Evolutionary conservation across 1,140 invertebrate genomes (phyloP).

Genomic region (Chionoecetes opilio): DNA sequence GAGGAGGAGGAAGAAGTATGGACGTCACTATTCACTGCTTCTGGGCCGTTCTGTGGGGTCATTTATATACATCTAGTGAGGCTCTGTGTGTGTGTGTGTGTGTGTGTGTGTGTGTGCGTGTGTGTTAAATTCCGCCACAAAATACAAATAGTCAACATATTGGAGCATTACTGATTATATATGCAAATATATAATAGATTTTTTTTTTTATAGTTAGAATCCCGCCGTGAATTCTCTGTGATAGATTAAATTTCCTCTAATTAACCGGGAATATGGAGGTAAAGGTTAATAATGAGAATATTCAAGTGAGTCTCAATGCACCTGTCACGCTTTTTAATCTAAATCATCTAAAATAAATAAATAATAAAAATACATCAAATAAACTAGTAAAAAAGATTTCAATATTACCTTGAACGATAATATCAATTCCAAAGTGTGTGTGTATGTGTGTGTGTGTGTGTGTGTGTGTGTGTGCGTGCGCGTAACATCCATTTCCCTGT

Average conservation of each 20-base stretch:
- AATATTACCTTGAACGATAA: background rate
- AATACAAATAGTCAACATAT: background rate
- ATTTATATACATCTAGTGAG: too few relatives aligned
- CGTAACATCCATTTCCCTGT: too few relatives aligned
- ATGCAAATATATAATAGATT: background rate
- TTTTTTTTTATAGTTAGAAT: background rate
- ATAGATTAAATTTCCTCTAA: background rate
- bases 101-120: too few relatives aligned
- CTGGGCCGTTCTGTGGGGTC: too few relatives aligned
- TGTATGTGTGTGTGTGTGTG: too few relatives aligned
- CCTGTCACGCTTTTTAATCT: background rate
- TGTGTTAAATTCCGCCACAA: background rate
- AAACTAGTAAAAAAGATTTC: too few relatives aligned
- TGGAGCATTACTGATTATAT: background rate
- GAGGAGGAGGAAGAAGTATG: background rate
- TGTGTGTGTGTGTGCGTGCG: too few relatives aligned
- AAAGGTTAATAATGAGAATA: constrained; percentile 17
- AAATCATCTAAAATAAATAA: too few relatives aligned
- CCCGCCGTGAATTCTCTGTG: background rate
- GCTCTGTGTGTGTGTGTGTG: too few relatives aligned
- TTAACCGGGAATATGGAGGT: background rate
- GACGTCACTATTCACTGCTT: too few relatives aligned
- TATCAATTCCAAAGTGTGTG: too few relatives aligned
- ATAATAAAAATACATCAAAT: too few relatives aligned
- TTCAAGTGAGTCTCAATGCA: background rate